Evolutionary conservation across 2,888 invertebrate species (phyloP), one percentile per base, ranked within the genome.

Genomic region (Tromatobia lineatoria): DNA sequence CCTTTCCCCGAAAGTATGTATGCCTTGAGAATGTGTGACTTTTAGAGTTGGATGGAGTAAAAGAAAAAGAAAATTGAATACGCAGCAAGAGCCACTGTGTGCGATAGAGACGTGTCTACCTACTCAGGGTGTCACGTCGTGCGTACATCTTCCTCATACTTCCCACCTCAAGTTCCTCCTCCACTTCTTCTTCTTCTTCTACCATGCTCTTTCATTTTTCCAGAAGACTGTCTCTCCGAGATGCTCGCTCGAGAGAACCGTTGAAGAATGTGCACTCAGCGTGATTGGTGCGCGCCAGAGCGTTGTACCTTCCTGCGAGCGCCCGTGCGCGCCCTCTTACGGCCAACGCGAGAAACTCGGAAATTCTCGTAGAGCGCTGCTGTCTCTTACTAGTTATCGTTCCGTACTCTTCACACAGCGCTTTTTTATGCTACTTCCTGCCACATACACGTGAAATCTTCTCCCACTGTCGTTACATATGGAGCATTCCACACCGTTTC

Each of bases 211-310:
- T 78, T 42, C 74, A 75, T 81, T 78, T 80, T 50, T 80, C 64
- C 45, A 42, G 52, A 78, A 70, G 47, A 64, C 77, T 70, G 73
- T 84, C 77, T 84, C 80, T 50, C 84, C 61, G 73, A 85, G 71
- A 73, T 85, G 78, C 74, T 86, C 80, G 78, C 86, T 79, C 70
- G 80, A 85, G 85, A 87, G 87, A 88, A 84, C 85, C 87, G 88
- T 91, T 91, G 91, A 92, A 92, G 90, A 91, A 91, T 91, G 90
- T 92, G 91, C 93, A 93, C 93, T 93, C 91, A 91, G 89, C 88
- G 91, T 91, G 92, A 93, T 93, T 93, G 93, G 92, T 90, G 88
- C 87, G 88, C 88, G 87, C 82, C 82, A 83, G 87, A 87, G 85
- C 87, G 89, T 87, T 85, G 88, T 85, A 85, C 78, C 86, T 83